phyloP scores from a whole-genome alignment of 2,113 vertebrate genomes.

The Garra rufa region DNA sequence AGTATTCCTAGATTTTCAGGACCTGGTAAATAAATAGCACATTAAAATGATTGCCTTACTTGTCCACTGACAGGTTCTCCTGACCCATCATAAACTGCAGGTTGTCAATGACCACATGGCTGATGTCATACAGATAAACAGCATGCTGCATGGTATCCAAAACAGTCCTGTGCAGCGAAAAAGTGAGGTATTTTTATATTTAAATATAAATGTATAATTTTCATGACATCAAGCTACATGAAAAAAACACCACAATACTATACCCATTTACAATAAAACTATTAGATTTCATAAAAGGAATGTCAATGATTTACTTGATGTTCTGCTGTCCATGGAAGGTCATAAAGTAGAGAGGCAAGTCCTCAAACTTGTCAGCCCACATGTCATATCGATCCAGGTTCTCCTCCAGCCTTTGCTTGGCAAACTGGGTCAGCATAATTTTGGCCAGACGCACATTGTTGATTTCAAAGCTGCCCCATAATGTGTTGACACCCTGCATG shows the following conservation, averaged over 20 bases:
- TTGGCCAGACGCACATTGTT: slow-evolving; percentile 93
- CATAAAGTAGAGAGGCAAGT: slow-evolving; percentile 97
- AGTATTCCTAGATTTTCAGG: neutral
- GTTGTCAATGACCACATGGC: slow-evolving; percentile 93
- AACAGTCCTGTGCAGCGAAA: slow-evolving; percentile 77
- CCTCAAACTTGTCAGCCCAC: slow-evolving; percentile 95
- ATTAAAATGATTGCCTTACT: slow-evolving; percentile 73
- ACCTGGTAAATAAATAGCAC: neutral
- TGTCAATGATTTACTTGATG: slow-evolving; percentile 82
- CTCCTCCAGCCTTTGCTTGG: slow-evolving; percentile 86
- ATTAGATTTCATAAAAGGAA: no score
- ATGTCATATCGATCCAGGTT: slow-evolving; percentile 89
- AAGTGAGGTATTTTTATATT: no score
- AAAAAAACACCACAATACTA: neutral
- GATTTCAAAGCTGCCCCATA: slow-evolving; percentile 99
- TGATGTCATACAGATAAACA: slow-evolving; percentile 94
- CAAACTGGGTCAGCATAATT: slow-evolving; percentile 96
- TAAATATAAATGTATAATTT: no score
- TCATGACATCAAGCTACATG: no score
- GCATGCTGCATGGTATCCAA: slow-evolving; percentile 95
- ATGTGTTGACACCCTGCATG: slow-evolving; percentile 92
- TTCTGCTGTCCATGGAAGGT: slow-evolving; percentile 97
- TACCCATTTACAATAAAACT: neutral
- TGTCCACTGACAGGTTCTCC: slow-evolving; percentile 86
- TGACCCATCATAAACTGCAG: slow-evolving; percentile 99